phyloP scores from a whole-genome alignment of 2,797 vertebrate genomes.

The Coregonus ussuriensis region DNA sequence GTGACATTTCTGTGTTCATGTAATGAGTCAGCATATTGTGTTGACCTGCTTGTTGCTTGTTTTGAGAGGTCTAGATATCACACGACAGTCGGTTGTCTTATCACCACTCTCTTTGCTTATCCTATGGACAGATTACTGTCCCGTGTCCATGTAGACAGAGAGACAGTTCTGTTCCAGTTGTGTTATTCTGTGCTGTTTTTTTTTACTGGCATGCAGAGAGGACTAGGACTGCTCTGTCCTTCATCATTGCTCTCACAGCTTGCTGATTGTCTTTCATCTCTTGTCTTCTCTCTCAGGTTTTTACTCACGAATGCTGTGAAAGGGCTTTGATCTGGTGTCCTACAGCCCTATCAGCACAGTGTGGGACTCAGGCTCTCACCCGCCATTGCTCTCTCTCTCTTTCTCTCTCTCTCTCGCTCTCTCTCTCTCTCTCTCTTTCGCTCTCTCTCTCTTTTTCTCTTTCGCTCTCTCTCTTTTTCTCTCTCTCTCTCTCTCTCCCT shows the following conservation, averaged over 20 bases:
- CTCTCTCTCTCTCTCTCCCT: conserved; percentile 29
- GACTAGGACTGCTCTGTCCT: conserved; percentile 41
- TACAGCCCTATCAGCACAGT: conserved; percentile 39
- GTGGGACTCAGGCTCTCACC: conserved; percentile 44
- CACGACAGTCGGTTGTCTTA: not conserved
- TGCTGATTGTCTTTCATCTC: conserved; percentile 59
- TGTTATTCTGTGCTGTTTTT: conserved; percentile 13
- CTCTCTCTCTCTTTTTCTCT: conserved; percentile 19
- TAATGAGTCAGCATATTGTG: not conserved
- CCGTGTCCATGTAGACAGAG: conserved; percentile 25
- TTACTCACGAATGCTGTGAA: conserved; percentile 38
- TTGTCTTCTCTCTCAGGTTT: conserved; percentile 29
- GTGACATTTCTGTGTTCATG: not conserved
- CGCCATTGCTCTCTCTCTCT: conserved; percentile 13
- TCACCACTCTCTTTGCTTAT: not conserved
- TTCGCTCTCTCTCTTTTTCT: conserved; percentile 9
- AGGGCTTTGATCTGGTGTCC: conserved; percentile 52
- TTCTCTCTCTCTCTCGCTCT: conserved; percentile 25
- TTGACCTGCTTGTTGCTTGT: not conserved
- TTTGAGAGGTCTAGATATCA: not conserved
- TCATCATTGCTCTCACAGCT: conserved; percentile 55
- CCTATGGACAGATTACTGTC: conserved; percentile 30
- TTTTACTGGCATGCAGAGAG: not conserved
- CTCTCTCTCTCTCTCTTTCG: conserved; percentile 33
- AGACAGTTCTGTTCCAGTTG: not conserved